phyloP scores from a whole-genome alignment of 1,140 invertebrate genomes.

The Cherax quadricarinatus region DNA sequence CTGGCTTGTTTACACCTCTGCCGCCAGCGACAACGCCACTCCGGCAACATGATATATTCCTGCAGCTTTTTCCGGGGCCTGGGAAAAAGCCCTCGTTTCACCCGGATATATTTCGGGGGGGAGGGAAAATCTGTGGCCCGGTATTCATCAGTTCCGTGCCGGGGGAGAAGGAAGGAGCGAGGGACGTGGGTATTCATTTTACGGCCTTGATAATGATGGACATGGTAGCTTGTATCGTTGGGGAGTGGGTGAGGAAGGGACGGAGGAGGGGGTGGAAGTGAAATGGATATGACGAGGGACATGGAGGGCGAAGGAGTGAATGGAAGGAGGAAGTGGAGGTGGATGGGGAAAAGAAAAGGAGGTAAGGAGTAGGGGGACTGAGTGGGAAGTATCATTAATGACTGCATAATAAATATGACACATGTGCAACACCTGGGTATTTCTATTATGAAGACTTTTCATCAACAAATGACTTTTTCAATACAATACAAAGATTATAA shows the following conservation, averaged over 20 bases:
- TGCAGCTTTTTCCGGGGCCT: conserved; percentile 32
- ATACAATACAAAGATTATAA: no score
- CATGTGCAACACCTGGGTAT: no score
- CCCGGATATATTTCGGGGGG: conserved; percentile 31
- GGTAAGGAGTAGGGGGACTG: no score
- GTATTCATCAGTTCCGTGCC: conserved; percentile 41
- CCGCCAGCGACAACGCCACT: conserved; percentile 20
- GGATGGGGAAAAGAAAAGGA: no score
- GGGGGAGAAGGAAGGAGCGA: no score
- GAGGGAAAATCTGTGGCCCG: conserved; percentile 25
- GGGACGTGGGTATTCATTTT: conserved; percentile 23
- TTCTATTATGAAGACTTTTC: no score
- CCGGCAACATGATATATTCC: conserved; percentile 30
- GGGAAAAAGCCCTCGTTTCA: conserved; percentile 55
- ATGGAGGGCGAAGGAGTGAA: background rate
- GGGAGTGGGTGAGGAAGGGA: background rate
- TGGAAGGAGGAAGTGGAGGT: background rate
- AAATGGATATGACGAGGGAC: no score
- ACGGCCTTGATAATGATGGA: background rate
- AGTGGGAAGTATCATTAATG: no score
- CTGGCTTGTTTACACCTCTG: conserved; percentile 46
- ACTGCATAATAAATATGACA: no score
- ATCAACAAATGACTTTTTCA: no score
- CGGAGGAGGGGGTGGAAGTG: background rate
- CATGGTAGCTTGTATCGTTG: background rate